Percentiles rank a stretch among this genome's conserved stretches.
phyloP scores from a whole-genome alignment of 2,888 invertebrate genomes.

The Megalurothrips usitatus region DNA sequence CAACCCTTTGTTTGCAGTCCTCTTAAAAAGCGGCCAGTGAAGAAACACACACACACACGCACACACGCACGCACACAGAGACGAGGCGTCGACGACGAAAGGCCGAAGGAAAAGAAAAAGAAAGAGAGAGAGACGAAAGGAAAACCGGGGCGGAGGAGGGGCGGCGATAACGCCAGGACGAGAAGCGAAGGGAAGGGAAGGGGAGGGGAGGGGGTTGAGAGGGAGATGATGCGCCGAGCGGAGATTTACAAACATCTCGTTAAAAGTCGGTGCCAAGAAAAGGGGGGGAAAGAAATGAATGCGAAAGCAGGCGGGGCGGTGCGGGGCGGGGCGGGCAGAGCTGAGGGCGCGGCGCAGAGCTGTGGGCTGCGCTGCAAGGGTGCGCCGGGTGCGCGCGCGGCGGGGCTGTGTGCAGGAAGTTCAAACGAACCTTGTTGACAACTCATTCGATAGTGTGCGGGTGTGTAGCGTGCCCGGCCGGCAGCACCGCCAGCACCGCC shows the following conservation, averaged over 20 bases:
- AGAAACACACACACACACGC: background rate
- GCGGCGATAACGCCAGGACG: too few species aligned
- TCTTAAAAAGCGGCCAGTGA: slow-evolving; percentile 13
- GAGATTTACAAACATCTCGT: slow-evolving; percentile 5
- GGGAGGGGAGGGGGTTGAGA: background rate
- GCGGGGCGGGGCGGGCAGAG: background rate
- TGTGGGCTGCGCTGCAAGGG: too few species aligned
- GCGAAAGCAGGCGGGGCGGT: background rate
- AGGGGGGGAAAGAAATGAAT: background rate
- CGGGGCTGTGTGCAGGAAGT: too few species aligned
- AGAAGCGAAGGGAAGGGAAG: too few species aligned
- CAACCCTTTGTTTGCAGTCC: background rate
- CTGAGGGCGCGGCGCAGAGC: too few species aligned
- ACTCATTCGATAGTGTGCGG: too few species aligned
- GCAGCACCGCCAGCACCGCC: too few species aligned
- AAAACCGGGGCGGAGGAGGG: background rate
- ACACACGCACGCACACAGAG: too few species aligned
- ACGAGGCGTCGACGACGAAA: background rate
- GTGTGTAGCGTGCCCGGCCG: too few species aligned
- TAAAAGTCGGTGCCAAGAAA: background rate
- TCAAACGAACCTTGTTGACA: too few species aligned
- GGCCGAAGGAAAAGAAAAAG: background rate
- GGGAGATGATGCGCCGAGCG: background rate
- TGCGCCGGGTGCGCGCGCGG: too few species aligned
- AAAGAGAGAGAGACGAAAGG: background rate